Percentiles rank a stretch among this genome's conserved stretches.
phyloP scores from a whole-genome alignment of 1,140 invertebrate genomes.

The Harlomillsia oculata region DNA sequence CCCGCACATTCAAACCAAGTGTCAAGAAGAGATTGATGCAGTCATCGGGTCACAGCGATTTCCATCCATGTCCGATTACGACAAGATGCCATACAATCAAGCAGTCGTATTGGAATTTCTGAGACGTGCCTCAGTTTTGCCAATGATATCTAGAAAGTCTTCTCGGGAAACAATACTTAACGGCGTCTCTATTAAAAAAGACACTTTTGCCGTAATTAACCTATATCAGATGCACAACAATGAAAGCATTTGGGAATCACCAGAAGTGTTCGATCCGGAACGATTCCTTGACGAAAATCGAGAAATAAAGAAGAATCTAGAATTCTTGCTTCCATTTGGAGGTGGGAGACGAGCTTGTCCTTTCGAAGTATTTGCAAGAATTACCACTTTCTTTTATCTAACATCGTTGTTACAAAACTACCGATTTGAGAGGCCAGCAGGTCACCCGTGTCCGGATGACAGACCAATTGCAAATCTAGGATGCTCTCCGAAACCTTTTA shows the following conservation, averaged over 20 bases:
- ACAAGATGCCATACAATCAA: constrained; percentile 67
- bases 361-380: constrained; percentile 16
- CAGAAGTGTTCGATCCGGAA: constrained; percentile 29
- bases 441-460: background rate
- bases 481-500: constrained; percentile 12
- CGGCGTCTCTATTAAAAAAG: constrained; percentile 64
- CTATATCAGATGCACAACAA: constrained; percentile 42
- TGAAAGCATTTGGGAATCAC: constrained; percentile 23
- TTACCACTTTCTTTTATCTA: constrained; percentile 19
- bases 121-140: constrained; percentile 64
- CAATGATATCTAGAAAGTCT: constrained; percentile 64
- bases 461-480: constrained; percentile 14
- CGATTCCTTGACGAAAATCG: constrained; percentile 28
- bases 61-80: constrained; percentile 58
- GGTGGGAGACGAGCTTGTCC: constrained; percentile 16
- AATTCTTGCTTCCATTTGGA: background rate
- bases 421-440: constrained; percentile 5
- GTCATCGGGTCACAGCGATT: constrained; percentile 57
- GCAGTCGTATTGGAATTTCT: constrained; percentile 63
- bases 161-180: constrained; percentile 56
- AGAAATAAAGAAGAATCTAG: constrained; percentile 5
- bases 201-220: constrained; percentile 40
- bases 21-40: constrained; percentile 66
- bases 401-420: constrained; percentile 20
- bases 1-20: constrained; percentile 67